Percentiles rank a stretch among this genome's conserved stretches.
phyloP scores from a whole-genome alignment of 1,140 invertebrate species.

The Bemisia tabaci region DNA sequence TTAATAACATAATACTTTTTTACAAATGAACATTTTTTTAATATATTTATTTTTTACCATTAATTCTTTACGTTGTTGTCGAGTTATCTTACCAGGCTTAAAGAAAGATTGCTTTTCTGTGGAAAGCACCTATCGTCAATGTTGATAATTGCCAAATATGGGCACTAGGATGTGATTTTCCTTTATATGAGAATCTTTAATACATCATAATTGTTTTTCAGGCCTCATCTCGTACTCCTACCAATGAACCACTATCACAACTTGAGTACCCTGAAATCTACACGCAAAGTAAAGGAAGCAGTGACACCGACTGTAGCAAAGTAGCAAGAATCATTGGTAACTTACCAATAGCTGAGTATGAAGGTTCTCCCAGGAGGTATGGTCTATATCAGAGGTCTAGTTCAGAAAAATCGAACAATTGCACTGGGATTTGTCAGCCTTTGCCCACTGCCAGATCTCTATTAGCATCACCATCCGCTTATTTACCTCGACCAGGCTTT shows the following conservation, averaged over 20 bases:
- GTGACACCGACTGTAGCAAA: slow-evolving; percentile 33
- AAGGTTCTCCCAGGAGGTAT: slow-evolving; percentile 76
- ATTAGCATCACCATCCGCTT: slow-evolving; percentile 46
- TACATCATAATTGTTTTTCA: no score
- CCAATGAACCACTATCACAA: slow-evolving; percentile 37
- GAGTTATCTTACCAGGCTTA: no score
- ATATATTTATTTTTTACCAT: no score
- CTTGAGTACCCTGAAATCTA: slow-evolving; percentile 19
- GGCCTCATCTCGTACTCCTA: slow-evolving; percentile 36
- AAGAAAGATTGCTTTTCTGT: no score
- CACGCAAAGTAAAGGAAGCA: slow-evolving; percentile 4
- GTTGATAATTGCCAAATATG: no score
- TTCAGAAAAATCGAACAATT: slow-evolving; percentile 10
- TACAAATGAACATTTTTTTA: no score
- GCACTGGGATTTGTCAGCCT: neutral
- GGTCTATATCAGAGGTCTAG: slow-evolving; percentile 41
- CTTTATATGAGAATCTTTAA: no score
- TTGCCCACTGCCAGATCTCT: slow-evolving; percentile 22
- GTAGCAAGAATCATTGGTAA: slow-evolving; percentile 70
- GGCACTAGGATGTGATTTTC: no score
- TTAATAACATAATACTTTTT: no score
- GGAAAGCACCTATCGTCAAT: no score
- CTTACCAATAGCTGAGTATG: slow-evolving; percentile 79
- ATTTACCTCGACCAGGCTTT: slow-evolving; percentile 55
- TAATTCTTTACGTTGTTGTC: no score